Percentiles rank a stretch among this genome's conserved stretches.
These are phyloP conservation scores for Volucella zonaria DNA, from an alignment of 2,888 invertebrate species.

Conservation along the genomic window DNA sequence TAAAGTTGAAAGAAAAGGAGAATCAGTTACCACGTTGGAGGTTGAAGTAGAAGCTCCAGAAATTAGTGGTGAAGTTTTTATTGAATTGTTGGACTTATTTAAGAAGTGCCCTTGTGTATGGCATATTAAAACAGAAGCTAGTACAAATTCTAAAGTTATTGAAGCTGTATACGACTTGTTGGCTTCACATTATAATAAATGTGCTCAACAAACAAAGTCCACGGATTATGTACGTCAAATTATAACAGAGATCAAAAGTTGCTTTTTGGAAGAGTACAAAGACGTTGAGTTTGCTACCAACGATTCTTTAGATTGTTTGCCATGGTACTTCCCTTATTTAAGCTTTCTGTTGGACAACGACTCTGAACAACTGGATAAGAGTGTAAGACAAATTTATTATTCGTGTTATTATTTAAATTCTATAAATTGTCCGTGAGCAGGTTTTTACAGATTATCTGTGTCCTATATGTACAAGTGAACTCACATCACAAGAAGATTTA, in stretches of 20 bases:
- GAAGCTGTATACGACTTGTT: conserved; percentile 43
- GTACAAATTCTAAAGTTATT: conserved; percentile 27
- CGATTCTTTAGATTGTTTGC: conserved; percentile 35
- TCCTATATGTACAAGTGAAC: conserved; percentile 46
- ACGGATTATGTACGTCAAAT: conserved; percentile 50
- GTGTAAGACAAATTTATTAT: conserved; percentile 26
- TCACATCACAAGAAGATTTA: conserved; percentile 31
- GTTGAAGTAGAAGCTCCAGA: conserved; percentile 42
- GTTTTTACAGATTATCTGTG: conserved; percentile 61
- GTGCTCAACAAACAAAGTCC: conserved; percentile 36
- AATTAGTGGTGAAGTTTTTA: conserved; percentile 60
- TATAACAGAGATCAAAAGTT: conserved; percentile 41
- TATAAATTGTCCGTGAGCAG: neutral
- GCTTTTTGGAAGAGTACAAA: conserved; percentile 62
- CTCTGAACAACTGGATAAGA: conserved; percentile 46
- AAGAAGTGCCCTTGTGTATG: conserved; percentile 66
- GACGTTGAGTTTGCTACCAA: conserved; percentile 8
- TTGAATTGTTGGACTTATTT: conserved; percentile 53
- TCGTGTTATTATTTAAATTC: neutral
- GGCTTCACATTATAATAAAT: conserved; percentile 46
- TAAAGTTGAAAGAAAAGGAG: neutral
- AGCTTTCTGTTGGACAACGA: conserved; percentile 50
- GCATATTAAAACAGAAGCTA: conserved; percentile 38
- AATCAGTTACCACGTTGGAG: neutral
- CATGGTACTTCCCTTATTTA: conserved; percentile 62